Base-by-base conservation (phyloP, 64 coral and sea anemone species). In the Stichodactyla helianthus region DNA sequence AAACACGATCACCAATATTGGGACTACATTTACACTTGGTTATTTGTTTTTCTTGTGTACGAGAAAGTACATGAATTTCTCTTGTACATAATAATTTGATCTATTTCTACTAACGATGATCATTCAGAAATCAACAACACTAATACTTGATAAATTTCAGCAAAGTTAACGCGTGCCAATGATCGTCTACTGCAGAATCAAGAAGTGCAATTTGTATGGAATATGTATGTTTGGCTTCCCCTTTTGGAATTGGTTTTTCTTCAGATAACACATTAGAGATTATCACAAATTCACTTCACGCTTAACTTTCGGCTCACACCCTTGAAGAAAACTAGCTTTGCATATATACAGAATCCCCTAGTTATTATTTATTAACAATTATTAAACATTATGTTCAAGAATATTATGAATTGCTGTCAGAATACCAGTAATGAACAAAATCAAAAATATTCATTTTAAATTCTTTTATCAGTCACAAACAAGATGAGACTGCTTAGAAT, bases 281-380 rank as follows among this genome's bases (percentile, higher is more conserved):
- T 74, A 74, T 74, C 68, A 31, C 25, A 74, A 74, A 74, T 74
- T n/a, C 25, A 74, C 68, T 74, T 26, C 17, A 74, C 27, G 20
- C 1, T 74, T 27, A 23, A 74, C 25, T 74, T 31, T 14, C 4
- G 68, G 26, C 68, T 74, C 68, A 31, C 68, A 74, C 68, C 68
- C 68, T 74, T 31, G 5, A 74, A 31, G 2, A 74, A 74, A 19
- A 31, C 68, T 74, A 25, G 12, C 11, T 65, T 74, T 74, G 27
- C 27, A 28, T 23, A 74, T 74, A 74, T 31, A 74, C 62, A 11
- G 27, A 74, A 1, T 74, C 68, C 27, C 27, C 25, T 23, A 35
- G 68, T 74, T 74, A 31, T 74, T 74, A 74, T 35, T 74, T 74
- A 74, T 74, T 74, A 74, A 35, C 68, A 74, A 31, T 74, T 74